Percentiles rank a stretch among this genome's conserved stretches.
Evolutionary conservation across 1,140 invertebrate genomes (phyloP).

Genomic region (Cydia fagiglandana): DNA sequence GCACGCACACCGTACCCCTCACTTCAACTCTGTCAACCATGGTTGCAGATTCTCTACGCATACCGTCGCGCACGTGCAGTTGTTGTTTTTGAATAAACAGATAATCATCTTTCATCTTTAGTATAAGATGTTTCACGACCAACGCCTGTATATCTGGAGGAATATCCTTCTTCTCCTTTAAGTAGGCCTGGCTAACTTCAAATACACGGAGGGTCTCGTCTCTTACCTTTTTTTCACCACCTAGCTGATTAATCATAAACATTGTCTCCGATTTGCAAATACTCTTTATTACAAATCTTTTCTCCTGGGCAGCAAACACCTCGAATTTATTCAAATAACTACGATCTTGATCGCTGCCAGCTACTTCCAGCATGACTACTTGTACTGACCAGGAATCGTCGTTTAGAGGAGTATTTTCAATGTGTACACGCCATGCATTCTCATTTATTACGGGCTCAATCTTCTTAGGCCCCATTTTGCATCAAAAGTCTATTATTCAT

Average conservation of each 20-base stretch:
- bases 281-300: slow-evolving; percentile 75
- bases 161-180: slow-evolving; percentile 70
- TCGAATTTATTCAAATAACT: slow-evolving; percentile 73
- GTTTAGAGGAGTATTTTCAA: slow-evolving; percentile 58
- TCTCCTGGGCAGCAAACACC: slow-evolving; percentile 63
- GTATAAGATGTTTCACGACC: slow-evolving; percentile 70
- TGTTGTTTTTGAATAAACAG: slow-evolving; percentile 65
- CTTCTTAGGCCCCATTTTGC: slow-evolving; percentile 62
- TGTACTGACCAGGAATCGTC: slow-evolving; percentile 64
- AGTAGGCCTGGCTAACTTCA: slow-evolving; percentile 62
- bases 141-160: slow-evolving; percentile 68
- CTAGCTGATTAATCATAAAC: slow-evolving; percentile 74
- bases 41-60: slow-evolving; percentile 62
- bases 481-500: background rate
- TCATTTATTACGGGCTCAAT: slow-evolving; percentile 48
- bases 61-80: slow-evolving; percentile 64
- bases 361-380: slow-evolving; percentile 66
- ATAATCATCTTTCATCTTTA: slow-evolving; percentile 73
- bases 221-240: slow-evolving; percentile 68
- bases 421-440: slow-evolving; percentile 58
- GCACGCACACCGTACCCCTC: slow-evolving; percentile 51
- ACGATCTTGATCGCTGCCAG: slow-evolving; percentile 67
- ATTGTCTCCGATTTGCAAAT: slow-evolving; percentile 74
- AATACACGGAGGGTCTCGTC: slow-evolving; percentile 69
- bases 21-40: slow-evolving; percentile 65